A percentile compares a stretch with the other conserved stretches of the same genome.
Conservation (phyloP, 1,140 invertebrate species). For the Proales similis region DNA sequence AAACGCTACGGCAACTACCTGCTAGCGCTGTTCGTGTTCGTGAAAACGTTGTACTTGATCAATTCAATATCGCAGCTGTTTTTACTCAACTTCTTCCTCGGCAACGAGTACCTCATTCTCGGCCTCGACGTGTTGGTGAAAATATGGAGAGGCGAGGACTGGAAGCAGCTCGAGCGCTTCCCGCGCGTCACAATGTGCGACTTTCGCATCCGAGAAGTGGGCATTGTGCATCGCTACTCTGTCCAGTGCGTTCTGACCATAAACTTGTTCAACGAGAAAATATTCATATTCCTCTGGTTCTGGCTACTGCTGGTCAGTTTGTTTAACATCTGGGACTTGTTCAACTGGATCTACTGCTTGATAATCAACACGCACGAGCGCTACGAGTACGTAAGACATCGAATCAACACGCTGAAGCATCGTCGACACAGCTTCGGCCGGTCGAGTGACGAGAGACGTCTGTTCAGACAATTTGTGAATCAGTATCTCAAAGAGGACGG, state of each 20-base stretch:
- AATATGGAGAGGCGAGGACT: constrained; percentile 50
- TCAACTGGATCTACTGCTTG: constrained; percentile 15
- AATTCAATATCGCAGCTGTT: constrained; percentile 56
- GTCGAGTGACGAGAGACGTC: background rate
- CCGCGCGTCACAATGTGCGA: constrained; percentile 57
- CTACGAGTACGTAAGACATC: constrained; percentile 12
- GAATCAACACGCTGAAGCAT: constrained; percentile 7
- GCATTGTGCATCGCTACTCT: constrained; percentile 43
- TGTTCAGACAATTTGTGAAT: constrained; percentile 23
- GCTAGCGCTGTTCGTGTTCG: constrained; percentile 53
- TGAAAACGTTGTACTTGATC: constrained; percentile 54
- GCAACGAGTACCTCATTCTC: constrained; percentile 54
- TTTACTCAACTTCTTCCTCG: constrained; percentile 55
- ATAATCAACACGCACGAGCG: background rate
- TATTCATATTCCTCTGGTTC: constrained; percentile 37
- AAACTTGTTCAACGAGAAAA: constrained; percentile 42
- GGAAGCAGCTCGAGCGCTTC: constrained; percentile 51
- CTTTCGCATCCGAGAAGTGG: constrained; percentile 54
- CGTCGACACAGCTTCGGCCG: background rate
- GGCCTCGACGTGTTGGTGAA: constrained; percentile 53
- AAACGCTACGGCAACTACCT: constrained; percentile 55
- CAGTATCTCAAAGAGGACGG: constrained; percentile 36
- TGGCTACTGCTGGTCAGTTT: constrained; percentile 20
- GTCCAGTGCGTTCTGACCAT: constrained; percentile 33
- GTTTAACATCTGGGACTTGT: constrained; percentile 31